Evolutionary conservation across 1,140 invertebrate genomes (phyloP).

Genomic region (Melipona quadrifasciata): DNA sequence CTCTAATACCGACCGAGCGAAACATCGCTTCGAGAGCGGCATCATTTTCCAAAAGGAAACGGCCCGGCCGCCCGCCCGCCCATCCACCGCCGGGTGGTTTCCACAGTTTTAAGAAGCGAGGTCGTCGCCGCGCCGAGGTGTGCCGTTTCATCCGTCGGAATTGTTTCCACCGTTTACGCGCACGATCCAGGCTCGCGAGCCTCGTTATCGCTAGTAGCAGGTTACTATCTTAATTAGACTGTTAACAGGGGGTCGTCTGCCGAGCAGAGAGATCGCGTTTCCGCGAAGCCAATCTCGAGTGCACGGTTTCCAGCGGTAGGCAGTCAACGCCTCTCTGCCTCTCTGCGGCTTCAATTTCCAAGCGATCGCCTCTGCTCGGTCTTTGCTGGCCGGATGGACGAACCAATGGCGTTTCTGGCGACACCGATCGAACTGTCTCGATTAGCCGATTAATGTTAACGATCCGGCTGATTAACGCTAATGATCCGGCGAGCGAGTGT

Average conservation of each 20-base stretch:
- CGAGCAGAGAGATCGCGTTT: conserved; percentile 40
- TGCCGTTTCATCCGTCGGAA: conserved; percentile 45
- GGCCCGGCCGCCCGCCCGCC: too few relatives aligned
- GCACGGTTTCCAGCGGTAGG: conserved; percentile 30
- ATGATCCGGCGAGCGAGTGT: not conserved
- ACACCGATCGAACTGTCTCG: not conserved
- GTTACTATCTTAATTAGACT: conserved; percentile 51
- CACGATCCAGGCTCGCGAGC: not conserved
- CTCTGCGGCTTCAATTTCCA: conserved; percentile 33
- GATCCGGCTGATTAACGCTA: not conserved
- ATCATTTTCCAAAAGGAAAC: conserved; percentile 37
- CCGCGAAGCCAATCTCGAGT: conserved; percentile 47
- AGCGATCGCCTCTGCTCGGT: conserved; percentile 7
- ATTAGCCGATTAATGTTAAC: not conserved
- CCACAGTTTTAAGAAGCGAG: not conserved
- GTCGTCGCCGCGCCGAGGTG: not conserved
- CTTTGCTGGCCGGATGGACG: not conserved
- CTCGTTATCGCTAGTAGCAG: conserved; percentile 33
- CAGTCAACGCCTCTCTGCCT: not conserved
- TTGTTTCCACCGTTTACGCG: not conserved
- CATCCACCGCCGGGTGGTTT: not conserved
- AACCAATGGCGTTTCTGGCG: not conserved
- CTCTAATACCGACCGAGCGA: not conserved
- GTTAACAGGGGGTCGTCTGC: conserved; percentile 37
- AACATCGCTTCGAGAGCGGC: not conserved